phyloP scores from a whole-genome alignment of 2,797 vertebrate genomes.

The Sylvia borin region DNA sequence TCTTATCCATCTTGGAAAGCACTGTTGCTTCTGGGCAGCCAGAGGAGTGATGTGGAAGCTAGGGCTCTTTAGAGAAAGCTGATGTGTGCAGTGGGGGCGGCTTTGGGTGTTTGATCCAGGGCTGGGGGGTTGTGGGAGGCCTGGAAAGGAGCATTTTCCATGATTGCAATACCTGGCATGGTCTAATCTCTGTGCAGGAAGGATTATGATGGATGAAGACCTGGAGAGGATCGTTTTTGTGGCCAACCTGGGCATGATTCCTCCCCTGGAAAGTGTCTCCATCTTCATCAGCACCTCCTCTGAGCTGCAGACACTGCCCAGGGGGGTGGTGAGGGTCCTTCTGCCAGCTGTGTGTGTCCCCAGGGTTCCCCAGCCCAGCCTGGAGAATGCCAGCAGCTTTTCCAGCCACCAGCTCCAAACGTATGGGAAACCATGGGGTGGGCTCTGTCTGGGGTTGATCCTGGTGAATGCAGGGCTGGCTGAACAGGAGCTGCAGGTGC shows the following conservation, averaged over 20 bases:
- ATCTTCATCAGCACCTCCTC: conserved; percentile 94
- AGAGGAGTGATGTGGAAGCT: neutral
- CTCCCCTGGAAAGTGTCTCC: conserved; percentile 88
- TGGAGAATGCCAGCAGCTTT: conserved; percentile 76
- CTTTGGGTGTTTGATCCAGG: neutral
- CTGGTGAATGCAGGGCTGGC: neutral
- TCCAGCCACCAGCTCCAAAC: conserved; percentile 79
- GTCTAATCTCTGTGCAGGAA: conserved; percentile 71
- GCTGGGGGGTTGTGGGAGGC: neutral
- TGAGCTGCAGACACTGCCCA: conserved; percentile 89
- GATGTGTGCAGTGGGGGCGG: neutral
- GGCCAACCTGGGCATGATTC: conserved; percentile 89
- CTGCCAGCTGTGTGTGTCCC: conserved; percentile 90
- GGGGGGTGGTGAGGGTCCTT: conserved; percentile 86
- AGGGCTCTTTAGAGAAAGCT: neutral
- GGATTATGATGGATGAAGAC: conserved; percentile 90
- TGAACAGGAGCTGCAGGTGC: neutral
- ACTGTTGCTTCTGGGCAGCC: neutral
- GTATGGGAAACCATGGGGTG: conserved; percentile 67
- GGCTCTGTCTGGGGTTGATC: neutral
- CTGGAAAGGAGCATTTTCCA: neutral
- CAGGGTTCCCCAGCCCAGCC: conserved; percentile 83
- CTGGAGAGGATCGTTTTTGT: conserved; percentile 90
- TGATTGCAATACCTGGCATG: neutral
- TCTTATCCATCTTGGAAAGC: neutral